Conservation (phyloP, 2,797 vertebrate species). For the Phaenicophaeus curvirostris region DNA sequence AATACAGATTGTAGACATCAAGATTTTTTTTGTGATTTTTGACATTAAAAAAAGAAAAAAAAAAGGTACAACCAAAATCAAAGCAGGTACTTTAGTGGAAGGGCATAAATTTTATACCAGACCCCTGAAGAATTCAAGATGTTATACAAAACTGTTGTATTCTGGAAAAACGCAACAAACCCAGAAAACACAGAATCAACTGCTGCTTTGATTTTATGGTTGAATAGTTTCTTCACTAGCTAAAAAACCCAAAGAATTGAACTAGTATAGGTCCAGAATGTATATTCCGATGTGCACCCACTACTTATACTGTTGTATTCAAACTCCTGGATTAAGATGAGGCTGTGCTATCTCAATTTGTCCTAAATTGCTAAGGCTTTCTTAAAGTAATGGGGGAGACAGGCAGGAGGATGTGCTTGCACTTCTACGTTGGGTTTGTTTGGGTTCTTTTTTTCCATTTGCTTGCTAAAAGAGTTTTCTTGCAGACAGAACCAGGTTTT, state of each 20-base stretch:
- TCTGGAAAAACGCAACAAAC: not conserved
- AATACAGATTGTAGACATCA: not conserved
- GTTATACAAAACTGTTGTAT: not conserved
- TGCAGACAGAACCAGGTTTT: not conserved
- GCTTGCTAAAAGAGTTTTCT: not conserved
- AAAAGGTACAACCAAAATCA: not conserved
- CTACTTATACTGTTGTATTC: not conserved
- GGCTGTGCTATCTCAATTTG: not conserved
- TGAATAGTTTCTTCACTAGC: not conserved
- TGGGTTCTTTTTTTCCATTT: not conserved
- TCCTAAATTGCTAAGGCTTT: not conserved
- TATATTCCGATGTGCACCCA: not conserved
- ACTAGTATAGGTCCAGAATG: not conserved
- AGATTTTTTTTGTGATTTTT: not conserved
- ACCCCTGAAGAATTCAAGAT: not conserved
- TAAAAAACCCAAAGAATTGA: not conserved
- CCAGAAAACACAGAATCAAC: not conserved
- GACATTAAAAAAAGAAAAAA: not conserved
- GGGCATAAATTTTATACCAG: not conserved
- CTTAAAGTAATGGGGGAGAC: not conserved
- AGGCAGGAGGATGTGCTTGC: not conserved
- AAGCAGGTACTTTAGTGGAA: not conserved
- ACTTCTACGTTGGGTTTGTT: not conserved
- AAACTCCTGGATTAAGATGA: not conserved
- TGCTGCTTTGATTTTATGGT: not conserved